Evolutionary conservation across 2,888 invertebrate species (phyloP).

Genomic region (Therioaphis trifolii): DNA sequence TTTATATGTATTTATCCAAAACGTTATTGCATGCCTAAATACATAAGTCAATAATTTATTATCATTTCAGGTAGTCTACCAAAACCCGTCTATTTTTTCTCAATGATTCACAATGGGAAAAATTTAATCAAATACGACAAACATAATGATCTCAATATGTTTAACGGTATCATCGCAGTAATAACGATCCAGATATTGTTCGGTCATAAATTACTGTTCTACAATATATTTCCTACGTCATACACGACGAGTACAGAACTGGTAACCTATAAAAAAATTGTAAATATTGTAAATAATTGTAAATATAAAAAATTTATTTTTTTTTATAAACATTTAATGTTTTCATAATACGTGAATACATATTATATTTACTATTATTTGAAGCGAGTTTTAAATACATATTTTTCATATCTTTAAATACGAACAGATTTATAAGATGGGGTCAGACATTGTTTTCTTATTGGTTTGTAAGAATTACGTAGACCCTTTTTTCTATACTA

Average conservation of each 20-base stretch:
- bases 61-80: neutral
- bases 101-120: constrained; percentile 12
- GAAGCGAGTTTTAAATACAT: too few relatives aligned
- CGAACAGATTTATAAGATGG: neutral
- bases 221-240: neutral
- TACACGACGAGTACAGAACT: neutral
- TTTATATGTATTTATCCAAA: too few relatives aligned
- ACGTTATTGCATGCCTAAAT: too few relatives aligned
- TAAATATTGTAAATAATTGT: too few relatives aligned
- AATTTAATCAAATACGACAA: constrained; percentile 19
- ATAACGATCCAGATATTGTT: neutral
- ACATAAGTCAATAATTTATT: too few relatives aligned
- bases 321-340: too few relatives aligned
- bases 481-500: constrained; percentile 27
- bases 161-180: neutral
- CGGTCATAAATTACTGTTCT: neutral
- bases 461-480: neutral
- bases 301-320: too few relatives aligned
- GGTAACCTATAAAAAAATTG: too few relatives aligned
- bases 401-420: too few relatives aligned
- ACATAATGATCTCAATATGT: constrained; percentile 21
- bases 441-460: neutral
- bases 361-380: too few relatives aligned
- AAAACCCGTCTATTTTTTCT: neutral
- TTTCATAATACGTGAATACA: too few relatives aligned